These are phyloP conservation scores for Subacronicta megacephala DNA, from an alignment of 2,888 invertebrate genomes.

Conservation along the genomic window DNA sequence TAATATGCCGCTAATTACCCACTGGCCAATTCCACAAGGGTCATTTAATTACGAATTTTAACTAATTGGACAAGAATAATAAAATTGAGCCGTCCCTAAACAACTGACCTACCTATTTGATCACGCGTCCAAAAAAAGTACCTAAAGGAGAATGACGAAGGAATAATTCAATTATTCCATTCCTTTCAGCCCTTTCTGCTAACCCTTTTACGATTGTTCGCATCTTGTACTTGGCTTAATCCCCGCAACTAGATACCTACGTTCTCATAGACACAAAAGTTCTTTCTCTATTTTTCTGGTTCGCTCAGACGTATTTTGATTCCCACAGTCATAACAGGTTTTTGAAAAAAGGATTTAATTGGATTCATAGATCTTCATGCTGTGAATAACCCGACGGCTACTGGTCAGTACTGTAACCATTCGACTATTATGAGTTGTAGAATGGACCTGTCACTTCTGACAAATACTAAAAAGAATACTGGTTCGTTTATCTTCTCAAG, in stretches of 20 bases:
- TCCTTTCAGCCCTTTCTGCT: slow-evolving; percentile 52
- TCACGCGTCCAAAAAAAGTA: slow-evolving; percentile 29
- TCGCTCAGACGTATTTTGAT: slow-evolving; percentile 62
- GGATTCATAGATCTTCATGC: slow-evolving; percentile 46
- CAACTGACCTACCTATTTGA: slow-evolving; percentile 57
- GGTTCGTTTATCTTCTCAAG: slow-evolving; percentile 19
- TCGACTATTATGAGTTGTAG: slow-evolving; percentile 35
- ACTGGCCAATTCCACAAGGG: slow-evolving; percentile 39
- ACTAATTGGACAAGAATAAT: slow-evolving; percentile 52
- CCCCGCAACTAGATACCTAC: slow-evolving; percentile 64
- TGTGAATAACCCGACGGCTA: slow-evolving; percentile 42
- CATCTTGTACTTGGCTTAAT: slow-evolving; percentile 66
- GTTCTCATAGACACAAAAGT: slow-evolving; percentile 73
- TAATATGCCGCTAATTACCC: no score
- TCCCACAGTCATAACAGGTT: slow-evolving; percentile 69
- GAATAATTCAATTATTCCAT: slow-evolving; percentile 54
- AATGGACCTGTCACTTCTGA: slow-evolving; percentile 38
- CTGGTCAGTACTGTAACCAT: slow-evolving; percentile 32
- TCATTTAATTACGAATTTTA: slow-evolving; percentile 56
- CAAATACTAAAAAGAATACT: slow-evolving; percentile 24
- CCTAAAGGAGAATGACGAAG: slow-evolving; percentile 22
- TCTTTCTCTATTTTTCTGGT: slow-evolving; percentile 75
- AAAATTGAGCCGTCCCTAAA: slow-evolving; percentile 50
- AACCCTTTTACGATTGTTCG: slow-evolving; percentile 63
- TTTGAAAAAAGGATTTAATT: slow-evolving; percentile 50